phyloP scores from a whole-genome alignment of 2,113 vertebrate genomes.

The Eptesicus fuscus region DNA sequence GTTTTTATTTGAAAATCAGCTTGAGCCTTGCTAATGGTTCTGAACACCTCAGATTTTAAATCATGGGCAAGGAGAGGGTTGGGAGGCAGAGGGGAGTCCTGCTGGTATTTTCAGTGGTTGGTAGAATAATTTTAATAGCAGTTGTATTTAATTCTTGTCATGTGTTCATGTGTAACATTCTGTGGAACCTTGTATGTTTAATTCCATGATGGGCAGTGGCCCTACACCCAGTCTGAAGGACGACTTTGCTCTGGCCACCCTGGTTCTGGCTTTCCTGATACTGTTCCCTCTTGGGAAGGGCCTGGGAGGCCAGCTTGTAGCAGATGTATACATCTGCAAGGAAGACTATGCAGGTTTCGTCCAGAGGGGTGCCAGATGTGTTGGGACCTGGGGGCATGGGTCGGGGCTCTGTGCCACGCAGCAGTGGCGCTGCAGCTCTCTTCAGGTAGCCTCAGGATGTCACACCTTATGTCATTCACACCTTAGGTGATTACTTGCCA shows the following conservation, averaged over 20 bases:
- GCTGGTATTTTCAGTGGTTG: not conserved
- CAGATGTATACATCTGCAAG: not conserved
- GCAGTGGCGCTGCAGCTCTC: not conserved
- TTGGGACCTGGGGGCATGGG: too few relatives aligned
- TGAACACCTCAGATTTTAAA: slow-evolving; percentile 25
- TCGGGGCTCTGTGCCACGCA: not conserved
- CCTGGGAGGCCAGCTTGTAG: not conserved
- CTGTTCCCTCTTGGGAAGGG: not conserved
- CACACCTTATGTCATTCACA: not conserved
- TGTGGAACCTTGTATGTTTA: not conserved
- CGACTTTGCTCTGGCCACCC: not conserved
- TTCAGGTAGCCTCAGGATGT: not conserved
- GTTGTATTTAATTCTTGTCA: slow-evolving; percentile 7
- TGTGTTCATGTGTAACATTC: not conserved
- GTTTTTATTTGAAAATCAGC: not conserved
- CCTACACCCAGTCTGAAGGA: not conserved
- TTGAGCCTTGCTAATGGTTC: not conserved
- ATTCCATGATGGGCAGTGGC: not conserved
- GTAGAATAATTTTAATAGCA: not conserved
- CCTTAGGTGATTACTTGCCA: slow-evolving; percentile 30
- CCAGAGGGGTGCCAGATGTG: not conserved
- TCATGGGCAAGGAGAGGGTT: not conserved
- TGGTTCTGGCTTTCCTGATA: not conserved
- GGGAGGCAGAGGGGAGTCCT: not conserved
- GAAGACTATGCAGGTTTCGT: not conserved